Conservation (phyloP, 2,797 vertebrate species). For the Rallus crepitans region DNA sequence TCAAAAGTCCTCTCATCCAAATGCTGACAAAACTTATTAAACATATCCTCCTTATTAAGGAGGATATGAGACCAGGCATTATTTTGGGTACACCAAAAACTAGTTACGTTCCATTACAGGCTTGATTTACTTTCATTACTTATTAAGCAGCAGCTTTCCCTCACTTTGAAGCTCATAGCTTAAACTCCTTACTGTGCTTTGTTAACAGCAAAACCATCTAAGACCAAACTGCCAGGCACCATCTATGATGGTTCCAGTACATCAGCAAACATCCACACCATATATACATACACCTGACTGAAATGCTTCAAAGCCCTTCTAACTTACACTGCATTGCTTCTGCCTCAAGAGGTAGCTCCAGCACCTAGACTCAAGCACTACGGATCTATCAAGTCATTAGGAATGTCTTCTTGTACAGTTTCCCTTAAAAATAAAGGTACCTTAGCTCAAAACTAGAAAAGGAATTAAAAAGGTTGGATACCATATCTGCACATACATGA, state of each 20-base stretch:
- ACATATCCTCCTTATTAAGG: background rate
- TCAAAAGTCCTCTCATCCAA: background rate
- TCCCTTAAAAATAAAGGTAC: background rate
- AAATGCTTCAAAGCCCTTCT: background rate
- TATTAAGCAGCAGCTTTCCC: background rate
- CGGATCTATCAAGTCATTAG: background rate
- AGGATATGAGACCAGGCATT: background rate
- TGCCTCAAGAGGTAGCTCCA: background rate
- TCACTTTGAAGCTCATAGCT: background rate
- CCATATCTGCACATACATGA: background rate
- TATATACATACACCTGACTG: background rate
- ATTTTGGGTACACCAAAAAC: background rate
- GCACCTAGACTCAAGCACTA: background rate
- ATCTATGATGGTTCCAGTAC: background rate
- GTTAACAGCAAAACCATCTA: background rate
- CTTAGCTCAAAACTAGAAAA: background rate
- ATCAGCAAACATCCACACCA: background rate
- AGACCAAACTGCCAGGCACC: background rate
- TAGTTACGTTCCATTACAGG: background rate
- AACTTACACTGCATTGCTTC: background rate
- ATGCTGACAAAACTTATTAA: fast-evolving
- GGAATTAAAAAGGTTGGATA: background rate
- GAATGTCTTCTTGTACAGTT: background rate
- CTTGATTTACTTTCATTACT: background rate
- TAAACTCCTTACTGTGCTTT: background rate